Evolutionary conservation across 1,140 invertebrate species (phyloP), one percentile per base, ranked within the genome.

Genomic region (Drosophila yakuba): DNA sequence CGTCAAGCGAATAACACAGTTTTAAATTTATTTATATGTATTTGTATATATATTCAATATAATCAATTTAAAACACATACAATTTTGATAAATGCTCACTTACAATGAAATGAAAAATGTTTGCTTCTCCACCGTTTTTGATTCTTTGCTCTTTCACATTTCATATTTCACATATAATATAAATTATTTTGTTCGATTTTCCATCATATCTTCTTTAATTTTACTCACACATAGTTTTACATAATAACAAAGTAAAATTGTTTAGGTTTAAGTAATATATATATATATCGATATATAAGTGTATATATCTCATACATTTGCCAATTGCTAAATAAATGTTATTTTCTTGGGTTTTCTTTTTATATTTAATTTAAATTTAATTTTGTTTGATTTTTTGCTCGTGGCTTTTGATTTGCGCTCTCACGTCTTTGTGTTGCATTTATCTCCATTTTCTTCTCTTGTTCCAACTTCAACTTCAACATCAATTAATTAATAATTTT

Each of bases 71-170:
- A 90, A 89, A 89, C 85, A 89, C 85, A 86, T 86, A 90, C 78
- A 90, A 90, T 86, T 90, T 90, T 90, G 78, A 90, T 90, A 90
- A 90, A 90, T 85, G 85, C 85, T 90, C 80, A 77, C 80, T 90
- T 90, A 90, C 78, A 90, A 75, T 89, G 68, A 80, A 89, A 84
- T 84, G 81, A 89, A 81, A 85, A 78, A 64, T 74, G 41, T 74
- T 74, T 20, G 28, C 36, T 56, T 51, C 32, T 78, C 39, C 56
- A 32, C 41, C 60, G 11, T 44, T 58, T 61, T 61, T 61, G 61
- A 73, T 69, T 78, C 76, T 89, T 76, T 59, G 74, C 73, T 89
- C 82, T 74, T 84, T 78, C 80, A 88, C 72, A 74, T 74, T 54
- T 78, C 62, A 77, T 57, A 74, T 74, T 54, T 79, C 64, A 77